Evolutionary conservation across 2,888 invertebrate species (phyloP), one percentile per base, ranked within the genome.

Genomic region (Orthosia gracilis): DNA sequence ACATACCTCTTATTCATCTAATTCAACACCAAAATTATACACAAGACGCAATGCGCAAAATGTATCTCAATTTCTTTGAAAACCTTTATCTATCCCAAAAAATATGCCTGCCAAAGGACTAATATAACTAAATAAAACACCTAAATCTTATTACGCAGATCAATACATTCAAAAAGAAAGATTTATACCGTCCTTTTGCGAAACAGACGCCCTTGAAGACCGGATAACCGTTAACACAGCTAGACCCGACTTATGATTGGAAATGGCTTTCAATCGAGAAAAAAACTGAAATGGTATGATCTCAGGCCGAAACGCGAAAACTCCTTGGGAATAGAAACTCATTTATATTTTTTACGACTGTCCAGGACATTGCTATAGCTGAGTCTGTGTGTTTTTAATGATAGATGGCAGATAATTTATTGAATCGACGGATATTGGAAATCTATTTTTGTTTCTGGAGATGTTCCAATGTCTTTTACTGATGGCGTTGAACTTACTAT

Each of bases 301-400:
- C 54, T 55, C 69, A n/a, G 52, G 12, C 65, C 31, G 57, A 62
- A 78, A 61, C 63, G 49, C 57, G 71, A 77, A 72, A 62, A 70
- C 59, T 77, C 83, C 73, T 73, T 23, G 9, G 17, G 75, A 77
- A 62, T 40, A 58, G n/a, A 80, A 85, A 77, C 73, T 76, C 80
- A 71, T 84, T 85, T 85, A 73, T 85, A 74, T 84, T 73, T 84
- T 80, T 82, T 82, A 82, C 70, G 82, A 74, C 62, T 55, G n/a
- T 13, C 52, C 26, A 47, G 55, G 65, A 72, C 71, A 54, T 62
- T 18, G 49, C 17, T 67, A n/a, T 65, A 49, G 54, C 69, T 71
- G 17, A 31, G 68, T 49, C 49, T 64, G 21, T 78, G 54, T 17
- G 21, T 31, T 26, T 62, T 59, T 61, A 69, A 80, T 65, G 40